phyloP scores from a whole-genome alignment of 1,140 invertebrate species.

The Chlorops oryzae region DNA sequence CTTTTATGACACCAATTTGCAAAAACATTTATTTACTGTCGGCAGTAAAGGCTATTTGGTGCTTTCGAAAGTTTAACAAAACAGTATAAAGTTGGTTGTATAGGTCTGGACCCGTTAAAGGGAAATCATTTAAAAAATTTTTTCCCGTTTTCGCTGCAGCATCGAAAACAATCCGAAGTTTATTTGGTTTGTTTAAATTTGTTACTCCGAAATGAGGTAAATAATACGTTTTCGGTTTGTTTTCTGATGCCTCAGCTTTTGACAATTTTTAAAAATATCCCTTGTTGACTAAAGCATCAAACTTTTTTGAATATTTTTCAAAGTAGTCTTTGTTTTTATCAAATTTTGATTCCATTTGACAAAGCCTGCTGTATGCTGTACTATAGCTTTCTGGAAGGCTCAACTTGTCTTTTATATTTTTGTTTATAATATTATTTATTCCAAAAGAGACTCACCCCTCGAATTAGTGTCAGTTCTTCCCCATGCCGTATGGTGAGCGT shows the following conservation, averaged over 20 bases:
- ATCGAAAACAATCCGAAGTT: constrained; percentile 13
- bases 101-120: constrained; percentile 11
- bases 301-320: too few relatives aligned
- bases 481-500: too few relatives aligned
- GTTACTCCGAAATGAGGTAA: constrained; percentile 13
- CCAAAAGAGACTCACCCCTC: too few relatives aligned
- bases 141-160: constrained; percentile 9
- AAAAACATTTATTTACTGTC: constrained; percentile 15
- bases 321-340: background rate
- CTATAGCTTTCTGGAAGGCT: constrained; percentile 11
- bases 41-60: constrained; percentile 7
- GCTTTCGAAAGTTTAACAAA: constrained; percentile 9
- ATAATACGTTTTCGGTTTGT: constrained; percentile 10
- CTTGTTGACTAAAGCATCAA: too few relatives aligned
- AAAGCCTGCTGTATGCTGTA: constrained; percentile 5
- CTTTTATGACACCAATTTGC: constrained; percentile 8
- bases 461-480: too few relatives aligned
- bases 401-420: background rate
- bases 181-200: constrained; percentile 14
- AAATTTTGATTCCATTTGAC: constrained; percentile 8
- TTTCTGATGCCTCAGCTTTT: too few relatives aligned
- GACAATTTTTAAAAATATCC: too few relatives aligned
- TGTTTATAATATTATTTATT: too few relatives aligned
- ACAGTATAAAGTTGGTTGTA: constrained; percentile 9
- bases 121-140: constrained; percentile 16